Conservation (phyloP, 2,113 vertebrate genomes). For the Chloropsis cyanopogon region DNA sequence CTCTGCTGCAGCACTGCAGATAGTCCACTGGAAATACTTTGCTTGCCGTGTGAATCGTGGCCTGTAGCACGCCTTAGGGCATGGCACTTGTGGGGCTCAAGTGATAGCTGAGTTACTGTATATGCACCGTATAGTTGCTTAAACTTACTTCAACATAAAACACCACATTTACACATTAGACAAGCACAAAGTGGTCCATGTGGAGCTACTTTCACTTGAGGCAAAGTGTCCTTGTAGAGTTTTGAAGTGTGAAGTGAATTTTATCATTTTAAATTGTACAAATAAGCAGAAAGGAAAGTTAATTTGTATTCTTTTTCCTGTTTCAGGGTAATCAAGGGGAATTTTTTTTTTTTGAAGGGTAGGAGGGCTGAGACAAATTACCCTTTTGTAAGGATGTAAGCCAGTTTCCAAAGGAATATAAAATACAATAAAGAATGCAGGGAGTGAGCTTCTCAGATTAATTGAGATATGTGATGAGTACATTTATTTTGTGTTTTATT, state of each 20-base stretch:
- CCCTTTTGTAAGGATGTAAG: neutral
- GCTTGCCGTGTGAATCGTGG: constrained; percentile 46
- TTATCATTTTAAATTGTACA: constrained; percentile 14
- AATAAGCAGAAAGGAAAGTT: constrained; percentile 19
- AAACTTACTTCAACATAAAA: constrained; percentile 35
- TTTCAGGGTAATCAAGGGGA: neutral
- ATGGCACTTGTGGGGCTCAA: constrained; percentile 48
- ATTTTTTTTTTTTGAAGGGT: neutral
- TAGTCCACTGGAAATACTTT: constrained; percentile 46
- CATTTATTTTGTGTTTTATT: neutral
- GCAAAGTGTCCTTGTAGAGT: constrained; percentile 35
- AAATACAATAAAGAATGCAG: neutral
- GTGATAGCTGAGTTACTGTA: constrained; percentile 35
- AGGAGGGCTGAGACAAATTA: neutral
- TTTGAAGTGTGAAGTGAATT: constrained; percentile 47
- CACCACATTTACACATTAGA: constrained; percentile 61
- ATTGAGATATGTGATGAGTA: neutral
- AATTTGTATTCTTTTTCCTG: constrained; percentile 10
- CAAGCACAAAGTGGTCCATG: constrained; percentile 44
- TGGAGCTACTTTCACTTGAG: constrained; percentile 42
- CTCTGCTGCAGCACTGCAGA: constrained; percentile 28
- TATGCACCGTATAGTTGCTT: neutral
- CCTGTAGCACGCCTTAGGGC: constrained; percentile 64
- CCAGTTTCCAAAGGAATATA: neutral
- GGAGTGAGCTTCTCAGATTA: neutral